Conservation (phyloP, 2,797 vertebrate species). For the Eleutherodactylus coqui region DNA sequence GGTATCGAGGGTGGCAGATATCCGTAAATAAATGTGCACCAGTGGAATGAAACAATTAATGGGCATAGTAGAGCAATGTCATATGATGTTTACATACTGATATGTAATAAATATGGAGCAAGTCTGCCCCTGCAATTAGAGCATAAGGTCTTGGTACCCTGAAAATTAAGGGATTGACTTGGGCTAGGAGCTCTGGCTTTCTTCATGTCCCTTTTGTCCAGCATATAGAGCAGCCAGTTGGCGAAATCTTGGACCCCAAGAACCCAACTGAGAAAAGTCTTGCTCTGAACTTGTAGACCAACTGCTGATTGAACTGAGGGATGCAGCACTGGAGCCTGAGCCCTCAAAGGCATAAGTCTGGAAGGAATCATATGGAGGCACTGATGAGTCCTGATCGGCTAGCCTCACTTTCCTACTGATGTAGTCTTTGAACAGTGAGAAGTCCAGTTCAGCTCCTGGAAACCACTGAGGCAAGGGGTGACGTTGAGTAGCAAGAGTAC, state of each 20-base stretch:
- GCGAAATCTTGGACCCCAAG: constrained; percentile 95
- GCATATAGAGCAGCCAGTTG: constrained; percentile 93
- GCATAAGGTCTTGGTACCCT: constrained; percentile 53
- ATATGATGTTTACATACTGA: constrained; percentile 48
- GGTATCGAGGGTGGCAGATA: neutral
- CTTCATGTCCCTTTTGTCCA: constrained; percentile 84
- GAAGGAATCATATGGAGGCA: constrained; percentile 98
- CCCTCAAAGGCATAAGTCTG: constrained; percentile 98
- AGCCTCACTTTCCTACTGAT: constrained; percentile 96
- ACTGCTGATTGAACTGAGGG: constrained; percentile 96
- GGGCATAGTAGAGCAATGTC: constrained; percentile 28
- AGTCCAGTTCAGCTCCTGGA: constrained; percentile 85
- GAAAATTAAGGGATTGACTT: constrained; percentile 17
- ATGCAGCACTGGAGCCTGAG: constrained; percentile 86
- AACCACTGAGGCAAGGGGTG: constrained; percentile 86
- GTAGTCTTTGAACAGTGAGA: constrained; percentile 94
- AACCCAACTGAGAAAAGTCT: constrained; percentile 95
- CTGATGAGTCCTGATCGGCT: constrained; percentile 90
- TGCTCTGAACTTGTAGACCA: constrained; percentile 92
- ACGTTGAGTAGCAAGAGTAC: constrained; percentile 73
- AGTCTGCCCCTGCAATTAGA: constrained; percentile 50
- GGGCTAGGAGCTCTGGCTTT: constrained; percentile 84
- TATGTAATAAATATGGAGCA: constrained; percentile 61
- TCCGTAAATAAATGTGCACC: constrained; percentile 4
- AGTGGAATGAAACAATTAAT: constrained; percentile 22